phyloP scores from a whole-genome alignment of 2,888 invertebrate species.

The Thysanoteuthis rhombus region DNA sequence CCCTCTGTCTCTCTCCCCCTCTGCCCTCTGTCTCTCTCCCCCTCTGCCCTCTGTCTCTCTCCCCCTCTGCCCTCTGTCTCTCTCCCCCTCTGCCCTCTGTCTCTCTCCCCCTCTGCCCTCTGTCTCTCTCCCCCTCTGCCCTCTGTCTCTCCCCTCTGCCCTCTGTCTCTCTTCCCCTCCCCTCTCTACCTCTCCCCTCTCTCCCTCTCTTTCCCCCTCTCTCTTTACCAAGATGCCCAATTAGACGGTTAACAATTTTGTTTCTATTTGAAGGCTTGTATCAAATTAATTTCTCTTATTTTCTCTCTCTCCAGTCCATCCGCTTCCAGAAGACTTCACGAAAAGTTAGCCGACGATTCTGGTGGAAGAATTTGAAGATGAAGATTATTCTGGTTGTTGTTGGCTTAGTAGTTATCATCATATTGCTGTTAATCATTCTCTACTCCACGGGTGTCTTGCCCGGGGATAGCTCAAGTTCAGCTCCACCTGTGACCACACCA shows the following conservation, averaged over 20 bases:
- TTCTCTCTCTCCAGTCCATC: conserved; percentile 52
- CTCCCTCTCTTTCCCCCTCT: too few relatives aligned
- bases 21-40: too few relatives aligned
- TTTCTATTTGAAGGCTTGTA: too few relatives aligned
- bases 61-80: too few relatives aligned
- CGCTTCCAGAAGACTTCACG: conserved; percentile 62
- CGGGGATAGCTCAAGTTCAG: conserved; percentile 32
- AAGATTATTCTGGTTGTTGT: conserved; percentile 60
- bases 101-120: too few relatives aligned
- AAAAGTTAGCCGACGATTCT: conserved; percentile 63
- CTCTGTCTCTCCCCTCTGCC: too few relatives aligned
- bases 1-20: too few relatives aligned
- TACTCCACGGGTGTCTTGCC: conserved; percentile 61
- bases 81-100: too few relatives aligned
- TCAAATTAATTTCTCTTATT: neutral
- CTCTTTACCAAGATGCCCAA: neutral
- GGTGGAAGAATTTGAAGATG: conserved; percentile 68
- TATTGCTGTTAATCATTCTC: conserved; percentile 62
- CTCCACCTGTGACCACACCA: neutral
- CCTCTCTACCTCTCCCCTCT: too few relatives aligned
- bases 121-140: too few relatives aligned
- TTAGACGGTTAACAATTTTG: neutral
- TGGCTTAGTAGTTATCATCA: conserved; percentile 54
- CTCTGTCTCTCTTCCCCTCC: too few relatives aligned
- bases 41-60: too few relatives aligned